phyloP scores from a whole-genome alignment of 2,797 vertebrate genomes.

The Fringilla coelebs region DNA sequence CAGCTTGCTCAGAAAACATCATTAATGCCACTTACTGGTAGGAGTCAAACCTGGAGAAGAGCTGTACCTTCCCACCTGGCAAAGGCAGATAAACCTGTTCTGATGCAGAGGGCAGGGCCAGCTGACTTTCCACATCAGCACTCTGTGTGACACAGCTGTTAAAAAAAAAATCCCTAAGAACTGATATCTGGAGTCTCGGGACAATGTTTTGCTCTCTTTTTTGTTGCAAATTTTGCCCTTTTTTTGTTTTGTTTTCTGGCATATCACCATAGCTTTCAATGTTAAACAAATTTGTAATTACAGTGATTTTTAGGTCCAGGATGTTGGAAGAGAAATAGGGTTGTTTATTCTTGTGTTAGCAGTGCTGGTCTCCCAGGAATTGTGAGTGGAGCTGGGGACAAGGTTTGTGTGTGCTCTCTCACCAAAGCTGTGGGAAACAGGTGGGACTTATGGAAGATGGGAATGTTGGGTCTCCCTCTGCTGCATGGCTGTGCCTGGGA shows the following conservation, averaged over 20 bases:
- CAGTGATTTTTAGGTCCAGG: neutral
- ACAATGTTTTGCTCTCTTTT: neutral
- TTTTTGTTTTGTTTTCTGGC: neutral
- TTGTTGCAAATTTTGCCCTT: neutral
- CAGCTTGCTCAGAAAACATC: neutral
- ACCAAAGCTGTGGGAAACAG: neutral
- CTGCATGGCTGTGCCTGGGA: neutral
- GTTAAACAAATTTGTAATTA: neutral
- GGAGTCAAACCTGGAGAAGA: neutral
- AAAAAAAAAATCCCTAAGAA: neutral
- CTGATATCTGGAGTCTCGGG: neutral
- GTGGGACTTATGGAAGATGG: neutral
- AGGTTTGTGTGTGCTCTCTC: neutral
- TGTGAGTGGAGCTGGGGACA: rapidly evolving
- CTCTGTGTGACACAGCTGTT: rapidly evolving
- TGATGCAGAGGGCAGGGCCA: neutral
- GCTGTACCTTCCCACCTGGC: neutral
- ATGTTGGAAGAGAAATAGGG: neutral
- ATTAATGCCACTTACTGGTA: neutral
- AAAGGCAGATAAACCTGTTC: neutral
- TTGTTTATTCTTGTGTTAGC: neutral
- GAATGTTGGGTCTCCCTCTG: neutral
- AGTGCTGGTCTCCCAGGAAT: neutral
- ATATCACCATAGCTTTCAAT: neutral
- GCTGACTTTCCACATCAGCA: neutral